Percentiles rank a stretch among this genome's conserved stretches.
These are phyloP conservation scores for Ormyrus nitidulus DNA, from an alignment of 2,888 invertebrate genomes.

Conservation along the genomic window DNA sequence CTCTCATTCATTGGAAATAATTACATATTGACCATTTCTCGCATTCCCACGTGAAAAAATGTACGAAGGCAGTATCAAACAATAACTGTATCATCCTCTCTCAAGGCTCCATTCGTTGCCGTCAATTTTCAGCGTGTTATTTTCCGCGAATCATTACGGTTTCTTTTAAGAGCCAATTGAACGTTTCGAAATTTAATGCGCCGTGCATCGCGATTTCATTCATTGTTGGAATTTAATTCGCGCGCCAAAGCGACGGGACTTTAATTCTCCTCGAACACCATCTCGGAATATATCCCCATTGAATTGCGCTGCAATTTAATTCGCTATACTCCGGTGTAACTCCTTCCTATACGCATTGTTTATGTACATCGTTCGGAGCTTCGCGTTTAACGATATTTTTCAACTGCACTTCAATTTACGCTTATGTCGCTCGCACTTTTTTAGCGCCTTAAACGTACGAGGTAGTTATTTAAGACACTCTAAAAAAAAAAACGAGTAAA, in stretches of 20 bases:
- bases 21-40: not conserved
- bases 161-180: not conserved
- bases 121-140: no score
- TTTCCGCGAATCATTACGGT: no score
- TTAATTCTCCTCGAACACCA: not conserved
- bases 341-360: constrained; percentile 19
- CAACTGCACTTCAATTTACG: not conserved
- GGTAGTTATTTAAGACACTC: no score
- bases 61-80: not conserved
- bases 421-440: not conserved
- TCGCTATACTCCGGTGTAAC: not conserved
- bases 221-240: not conserved
- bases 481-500: no score
- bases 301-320: not conserved
- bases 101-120: no score
- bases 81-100: no score
- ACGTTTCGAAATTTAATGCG: not conserved
- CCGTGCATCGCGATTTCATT: not conserved
- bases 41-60: constrained; percentile 8
- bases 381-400: not conserved
- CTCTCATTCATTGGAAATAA: no score
- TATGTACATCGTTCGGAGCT: not conserved
- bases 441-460: not conserved
- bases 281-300: no score
- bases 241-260: not conserved